These are phyloP conservation scores for Nymphalis urticae DNA, from an alignment of 2,888 invertebrate species.

Conservation along the genomic window DNA sequence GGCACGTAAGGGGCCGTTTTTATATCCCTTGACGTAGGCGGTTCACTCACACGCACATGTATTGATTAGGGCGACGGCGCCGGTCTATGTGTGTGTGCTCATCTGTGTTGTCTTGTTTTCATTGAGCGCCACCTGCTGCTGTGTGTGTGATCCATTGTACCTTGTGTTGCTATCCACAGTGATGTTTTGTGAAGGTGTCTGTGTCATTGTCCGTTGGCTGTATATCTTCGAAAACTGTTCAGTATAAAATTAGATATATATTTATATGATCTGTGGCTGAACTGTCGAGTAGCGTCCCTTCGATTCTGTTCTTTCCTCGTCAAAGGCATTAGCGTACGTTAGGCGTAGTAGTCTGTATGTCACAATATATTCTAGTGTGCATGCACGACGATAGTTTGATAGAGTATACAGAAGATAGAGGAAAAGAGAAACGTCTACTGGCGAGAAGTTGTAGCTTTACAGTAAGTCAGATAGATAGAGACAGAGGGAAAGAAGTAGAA, in stretches of 20 bases:
- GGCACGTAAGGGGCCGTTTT: conserved; percentile 45
- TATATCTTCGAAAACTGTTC: conserved; percentile 62
- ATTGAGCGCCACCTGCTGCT: conserved; percentile 49
- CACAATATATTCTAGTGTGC: conserved; percentile 79
- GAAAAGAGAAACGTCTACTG: conserved; percentile 76
- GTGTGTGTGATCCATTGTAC: conserved; percentile 69
- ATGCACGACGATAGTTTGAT: conserved; percentile 79
- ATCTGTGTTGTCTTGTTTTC: conserved; percentile 58
- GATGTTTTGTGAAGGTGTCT: conserved; percentile 73
- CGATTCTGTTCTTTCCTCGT: conserved; percentile 61
- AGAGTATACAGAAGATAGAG: conserved; percentile 78
- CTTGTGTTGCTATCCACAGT: conserved; percentile 75
- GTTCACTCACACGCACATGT: conserved; percentile 86
- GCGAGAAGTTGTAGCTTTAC: conserved; percentile 76
- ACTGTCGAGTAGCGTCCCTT: conserved; percentile 69
- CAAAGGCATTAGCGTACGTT: conserved; percentile 73
- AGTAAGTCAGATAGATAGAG: conserved; percentile 77
- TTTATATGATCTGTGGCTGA: conserved; percentile 62
- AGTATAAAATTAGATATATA: conserved; percentile 57
- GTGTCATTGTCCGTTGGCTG: conserved; percentile 68
- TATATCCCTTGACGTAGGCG: conserved; percentile 59
- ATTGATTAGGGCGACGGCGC: conserved; percentile 83
- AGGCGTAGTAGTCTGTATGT: conserved; percentile 77
- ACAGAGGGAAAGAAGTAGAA: conserved; percentile 72
- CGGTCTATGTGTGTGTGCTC: conserved; percentile 75